Conservation (phyloP, 2,888 invertebrate species). For the Apodemia zela region DNA sequence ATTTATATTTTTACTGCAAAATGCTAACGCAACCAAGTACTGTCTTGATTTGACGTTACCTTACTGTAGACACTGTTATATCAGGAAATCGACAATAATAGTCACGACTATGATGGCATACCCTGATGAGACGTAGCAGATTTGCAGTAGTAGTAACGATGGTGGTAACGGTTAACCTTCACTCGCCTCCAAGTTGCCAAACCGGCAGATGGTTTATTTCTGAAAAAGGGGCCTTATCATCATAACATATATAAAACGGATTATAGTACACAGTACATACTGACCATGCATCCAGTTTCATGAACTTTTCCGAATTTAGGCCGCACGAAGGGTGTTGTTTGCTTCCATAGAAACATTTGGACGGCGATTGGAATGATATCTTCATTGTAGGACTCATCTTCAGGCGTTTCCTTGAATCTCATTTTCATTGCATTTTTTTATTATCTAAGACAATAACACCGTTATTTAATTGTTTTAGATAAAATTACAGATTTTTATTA, state of each 20-base stretch:
- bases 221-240: neutral
- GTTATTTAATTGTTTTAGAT: neutral
- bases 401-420: constrained; percentile 53
- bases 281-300: constrained; percentile 98
- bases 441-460: neutral
- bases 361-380: constrained; percentile 95
- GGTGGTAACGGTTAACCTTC: neutral
- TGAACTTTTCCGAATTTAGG: constrained; percentile 97
- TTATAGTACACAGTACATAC: constrained; percentile 42
- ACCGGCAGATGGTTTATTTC: too few species aligned
- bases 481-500: too few species aligned
- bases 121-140: constrained; percentile 1
- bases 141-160: neutral
- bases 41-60: too few species aligned
- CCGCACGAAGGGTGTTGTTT: constrained; percentile 97
- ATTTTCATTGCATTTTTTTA: constrained; percentile 28
- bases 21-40: too few species aligned
- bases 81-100: neutral
- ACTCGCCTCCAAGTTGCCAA: neutral
- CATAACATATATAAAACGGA: neutral
- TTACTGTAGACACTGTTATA: too few species aligned
- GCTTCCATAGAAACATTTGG: constrained; percentile 98
- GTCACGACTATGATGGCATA: neutral
- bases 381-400: constrained; percentile 85
- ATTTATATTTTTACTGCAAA: constrained; percentile 13